Evolutionary conservation across 2,113 vertebrate species (phyloP), one percentile per base, ranked within the genome.

Genomic region (Leptosomus discolor): DNA sequence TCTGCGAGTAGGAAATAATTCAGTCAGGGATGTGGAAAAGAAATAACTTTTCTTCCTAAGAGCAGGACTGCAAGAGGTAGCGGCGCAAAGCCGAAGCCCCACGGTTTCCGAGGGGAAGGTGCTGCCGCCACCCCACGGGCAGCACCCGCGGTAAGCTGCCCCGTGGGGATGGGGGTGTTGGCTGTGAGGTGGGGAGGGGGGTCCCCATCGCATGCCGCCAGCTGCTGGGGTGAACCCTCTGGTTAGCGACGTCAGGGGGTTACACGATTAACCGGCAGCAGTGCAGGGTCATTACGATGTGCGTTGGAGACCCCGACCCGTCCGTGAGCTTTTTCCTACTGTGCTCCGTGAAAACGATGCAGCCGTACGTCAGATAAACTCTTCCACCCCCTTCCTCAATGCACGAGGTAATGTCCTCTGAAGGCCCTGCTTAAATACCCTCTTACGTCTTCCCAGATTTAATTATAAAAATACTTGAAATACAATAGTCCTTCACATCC

Each of bases 1-100:
- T 83, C 94, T 43, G 57, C 32, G 18, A 94, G 88, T 16, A 83
- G 85, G 92, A 92, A 95, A 93, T 94, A 54, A 96, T 74, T 85
- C 85, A 92, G 90, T 19, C 63, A 56, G 56, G 39, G 85, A 67
- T 9, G 15, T 69, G 86, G 81, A 73, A 83, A 95, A 91, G 79
- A 88, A 95, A 81, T 37, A 93, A 95, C 94, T 95, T 90, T 45
- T 67, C 63, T 83, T 90, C 68, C 2, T n/a, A 7, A 68, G 46
- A 23, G n/a, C 30, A 19, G 57, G 41, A 70, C 90, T 80, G 77
- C 48, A 76, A 85, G 58, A 76, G 67, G 50, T n/a, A 94, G 79
- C 1, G 0, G 41, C 43, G 22, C 39, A 51, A 69, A 90, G 63
- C 34, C 1, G 0, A 45, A 90, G 27, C 18, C 24, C n/a, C 20